Percentiles rank a stretch among this genome's conserved stretches.
phyloP scores from a whole-genome alignment of 2,113 vertebrate species.

The Proteles cristata region DNA sequence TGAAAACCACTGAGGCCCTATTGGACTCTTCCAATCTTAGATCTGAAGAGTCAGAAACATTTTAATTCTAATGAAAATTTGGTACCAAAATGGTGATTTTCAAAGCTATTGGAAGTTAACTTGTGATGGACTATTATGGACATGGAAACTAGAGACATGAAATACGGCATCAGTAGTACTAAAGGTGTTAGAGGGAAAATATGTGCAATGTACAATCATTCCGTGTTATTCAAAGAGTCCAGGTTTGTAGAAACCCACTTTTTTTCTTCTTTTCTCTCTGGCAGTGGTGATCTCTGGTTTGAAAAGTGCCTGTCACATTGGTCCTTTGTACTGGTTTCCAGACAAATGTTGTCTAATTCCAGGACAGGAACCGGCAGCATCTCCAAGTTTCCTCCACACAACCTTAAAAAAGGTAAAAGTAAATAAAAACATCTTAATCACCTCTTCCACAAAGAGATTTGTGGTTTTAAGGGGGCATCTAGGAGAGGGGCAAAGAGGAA shows the following conservation, averaged over 20 bases:
- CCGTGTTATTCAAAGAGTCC: conserved; percentile 60
- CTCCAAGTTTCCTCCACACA: conserved; percentile 92
- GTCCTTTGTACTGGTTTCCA: conserved; percentile 90
- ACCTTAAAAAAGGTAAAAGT: conserved; percentile 81
- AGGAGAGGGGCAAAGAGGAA: neutral
- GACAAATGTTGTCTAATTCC: conserved; percentile 91
- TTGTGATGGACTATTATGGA: conserved; percentile 55
- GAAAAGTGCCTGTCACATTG: conserved; percentile 83
- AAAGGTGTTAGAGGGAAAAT: conserved; percentile 49
- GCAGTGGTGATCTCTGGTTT: conserved; percentile 68
- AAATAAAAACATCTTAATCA: conserved; percentile 64
- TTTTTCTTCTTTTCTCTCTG: conserved; percentile 38
- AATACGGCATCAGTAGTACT: conserved; percentile 44
- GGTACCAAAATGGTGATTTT: conserved; percentile 63
- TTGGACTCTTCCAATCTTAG: conserved; percentile 58
- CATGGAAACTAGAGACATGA: conserved; percentile 59
- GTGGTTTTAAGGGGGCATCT: neutral
- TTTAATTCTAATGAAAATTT: conserved; percentile 72
- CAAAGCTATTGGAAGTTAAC: conserved; percentile 63
- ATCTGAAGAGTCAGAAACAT: conserved; percentile 66
- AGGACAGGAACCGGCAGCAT: conserved; percentile 92
- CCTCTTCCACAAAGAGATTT: neutral
- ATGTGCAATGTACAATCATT: conserved; percentile 57
- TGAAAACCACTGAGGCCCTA: conserved; percentile 63
- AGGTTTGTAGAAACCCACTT: conserved; percentile 40